Evolutionary conservation across 2,113 vertebrate species (phyloP).

Genomic region (Coregonus clupeaformis): DNA sequence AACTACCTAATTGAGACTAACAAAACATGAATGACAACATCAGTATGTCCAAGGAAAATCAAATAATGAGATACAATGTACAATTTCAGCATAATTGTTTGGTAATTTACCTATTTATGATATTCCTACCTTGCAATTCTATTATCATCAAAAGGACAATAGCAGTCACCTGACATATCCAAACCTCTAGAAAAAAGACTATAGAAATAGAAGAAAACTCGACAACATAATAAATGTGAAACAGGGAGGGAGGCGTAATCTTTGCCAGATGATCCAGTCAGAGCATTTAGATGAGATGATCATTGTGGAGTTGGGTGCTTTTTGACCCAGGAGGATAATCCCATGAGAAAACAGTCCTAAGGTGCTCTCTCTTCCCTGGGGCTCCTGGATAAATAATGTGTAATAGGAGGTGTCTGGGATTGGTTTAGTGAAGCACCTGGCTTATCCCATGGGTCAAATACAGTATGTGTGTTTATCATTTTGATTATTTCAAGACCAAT

Average conservation of each 20-base stretch:
- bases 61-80: background rate
- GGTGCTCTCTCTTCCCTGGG: constrained; percentile 54
- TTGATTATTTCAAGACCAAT: background rate
- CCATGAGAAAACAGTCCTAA: constrained; percentile 67
- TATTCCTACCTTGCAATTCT: too few relatives aligned
- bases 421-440: constrained; percentile 37
- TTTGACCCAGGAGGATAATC: constrained; percentile 63
- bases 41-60: too few relatives aligned
- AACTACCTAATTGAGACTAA: too few relatives aligned
- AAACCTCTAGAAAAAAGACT: constrained; percentile 10
- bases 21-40: too few relatives aligned
- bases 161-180: too few relatives aligned
- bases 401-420: constrained; percentile 67
- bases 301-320: constrained; percentile 55
- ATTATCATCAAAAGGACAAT: constrained; percentile 24
- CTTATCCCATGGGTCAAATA: background rate
- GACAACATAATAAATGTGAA: constrained; percentile 43
- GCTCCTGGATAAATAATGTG: constrained; percentile 62
- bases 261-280: constrained; percentile 51
- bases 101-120: constrained; percentile 8
- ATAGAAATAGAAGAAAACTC: background rate
- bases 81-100: background rate
- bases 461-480: background rate
- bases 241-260: constrained; percentile 44
- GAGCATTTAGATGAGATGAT: constrained; percentile 24